Percentiles rank a stretch among this genome's conserved stretches.
Evolutionary conservation across 2,888 invertebrate species (phyloP).

Genomic region (Bellardia pandia): DNA sequence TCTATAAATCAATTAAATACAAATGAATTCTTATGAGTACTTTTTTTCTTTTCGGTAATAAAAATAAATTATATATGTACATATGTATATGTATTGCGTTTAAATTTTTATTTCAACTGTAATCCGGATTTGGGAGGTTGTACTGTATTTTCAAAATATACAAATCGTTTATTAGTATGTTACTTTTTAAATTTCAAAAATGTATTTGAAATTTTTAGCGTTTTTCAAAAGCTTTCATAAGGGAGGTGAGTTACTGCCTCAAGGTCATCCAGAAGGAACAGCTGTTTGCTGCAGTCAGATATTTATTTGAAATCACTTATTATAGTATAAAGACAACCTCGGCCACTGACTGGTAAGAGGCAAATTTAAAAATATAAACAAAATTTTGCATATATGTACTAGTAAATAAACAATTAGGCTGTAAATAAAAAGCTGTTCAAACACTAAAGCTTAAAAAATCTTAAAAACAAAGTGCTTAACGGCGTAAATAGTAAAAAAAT

Average conservation of each 20-base stretch:
- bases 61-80: too few species aligned
- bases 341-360: neutral
- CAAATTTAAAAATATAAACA: conserved; percentile 6
- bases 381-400: neutral
- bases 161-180: too few species aligned
- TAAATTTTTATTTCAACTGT: too few species aligned
- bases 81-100: too few species aligned
- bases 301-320: neutral
- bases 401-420: neutral
- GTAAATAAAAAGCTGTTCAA: neutral
- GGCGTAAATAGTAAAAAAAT: too few species aligned
- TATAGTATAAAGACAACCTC: conserved; percentile 6
- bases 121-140: too few species aligned
- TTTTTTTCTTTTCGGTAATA: too few species aligned
- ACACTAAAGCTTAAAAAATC: too few species aligned
- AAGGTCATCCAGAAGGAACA: neutral
- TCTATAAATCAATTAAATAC: too few species aligned
- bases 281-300: neutral
- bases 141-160: too few species aligned
- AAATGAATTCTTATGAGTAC: too few species aligned
- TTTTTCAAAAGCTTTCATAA: neutral
- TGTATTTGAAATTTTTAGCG: neutral
- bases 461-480: too few species aligned
- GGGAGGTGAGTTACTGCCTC: neutral
- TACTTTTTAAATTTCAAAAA: neutral